These are phyloP conservation scores for Podarcis lilfordi DNA, from an alignment of 2,797 vertebrate species.

Conservation along the genomic window DNA sequence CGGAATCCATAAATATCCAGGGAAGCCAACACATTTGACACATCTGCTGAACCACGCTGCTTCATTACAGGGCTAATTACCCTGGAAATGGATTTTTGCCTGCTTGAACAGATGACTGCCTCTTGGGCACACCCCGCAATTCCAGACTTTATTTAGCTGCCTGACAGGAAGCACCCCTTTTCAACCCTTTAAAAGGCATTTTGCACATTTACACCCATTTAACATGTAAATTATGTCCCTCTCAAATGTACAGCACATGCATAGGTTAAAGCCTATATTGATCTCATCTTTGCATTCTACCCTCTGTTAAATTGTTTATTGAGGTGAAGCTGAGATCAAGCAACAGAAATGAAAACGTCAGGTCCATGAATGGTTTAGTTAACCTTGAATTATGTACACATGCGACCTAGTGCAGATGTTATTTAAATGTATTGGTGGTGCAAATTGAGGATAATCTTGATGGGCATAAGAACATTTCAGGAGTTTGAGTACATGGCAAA, in stretches of 20 bases:
- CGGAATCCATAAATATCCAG: not conserved
- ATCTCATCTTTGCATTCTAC: not conserved
- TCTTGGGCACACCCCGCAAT: not conserved
- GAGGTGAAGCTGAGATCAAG: not conserved
- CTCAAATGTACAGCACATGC: not conserved
- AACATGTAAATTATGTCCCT: not conserved
- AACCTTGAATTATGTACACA: not conserved
- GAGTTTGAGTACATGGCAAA: not conserved
- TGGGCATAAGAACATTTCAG: not conserved
- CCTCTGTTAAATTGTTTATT: not conserved
- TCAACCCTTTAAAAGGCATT: not conserved
- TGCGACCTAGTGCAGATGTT: not conserved
- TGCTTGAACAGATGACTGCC: conserved; percentile 9
- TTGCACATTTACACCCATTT: not conserved
- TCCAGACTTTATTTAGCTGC: not conserved
- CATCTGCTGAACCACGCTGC: conserved; percentile 3
- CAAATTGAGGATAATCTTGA: not conserved
- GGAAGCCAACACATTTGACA: not conserved
- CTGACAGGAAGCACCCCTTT: not conserved
- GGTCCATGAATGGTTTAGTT: not conserved
- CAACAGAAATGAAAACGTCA: not conserved
- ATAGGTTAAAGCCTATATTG: not conserved
- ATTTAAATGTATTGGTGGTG: not conserved
- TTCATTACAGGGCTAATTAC: not conserved
- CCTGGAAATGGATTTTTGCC: conserved; percentile 16